These are phyloP conservation scores for Meiosimyza platycephala DNA, from an alignment of 2,888 invertebrate genomes.

Conservation along the genomic window DNA sequence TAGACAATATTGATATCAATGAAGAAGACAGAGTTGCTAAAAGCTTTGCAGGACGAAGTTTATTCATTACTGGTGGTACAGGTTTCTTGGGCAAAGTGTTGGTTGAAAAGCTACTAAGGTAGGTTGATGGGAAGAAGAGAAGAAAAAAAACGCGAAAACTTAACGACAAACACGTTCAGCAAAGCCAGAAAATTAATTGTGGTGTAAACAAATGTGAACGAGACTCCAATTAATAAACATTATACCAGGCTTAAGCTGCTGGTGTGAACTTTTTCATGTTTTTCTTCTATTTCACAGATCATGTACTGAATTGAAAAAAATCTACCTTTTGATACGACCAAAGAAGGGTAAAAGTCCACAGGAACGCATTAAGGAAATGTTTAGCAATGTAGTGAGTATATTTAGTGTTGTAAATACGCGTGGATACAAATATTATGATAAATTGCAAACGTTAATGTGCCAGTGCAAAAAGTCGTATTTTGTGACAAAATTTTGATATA, in stretches of 20 bases:
- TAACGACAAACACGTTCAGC: too few relatives aligned
- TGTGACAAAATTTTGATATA: too few relatives aligned
- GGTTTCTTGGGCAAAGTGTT: constrained; percentile 68
- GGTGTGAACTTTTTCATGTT: constrained; percentile 18
- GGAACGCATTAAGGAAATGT: constrained; percentile 82
- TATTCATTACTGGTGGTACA: constrained; percentile 67
- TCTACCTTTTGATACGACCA: constrained; percentile 84
- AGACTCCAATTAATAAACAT: constrained; percentile 23
- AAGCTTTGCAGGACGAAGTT: constrained; percentile 60
- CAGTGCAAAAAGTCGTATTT: not conserved
- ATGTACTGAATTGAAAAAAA: constrained; percentile 80
- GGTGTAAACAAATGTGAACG: not conserved
- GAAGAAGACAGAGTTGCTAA: constrained; percentile 65
- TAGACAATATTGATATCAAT: constrained; percentile 53
- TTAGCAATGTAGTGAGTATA: constrained; percentile 82
- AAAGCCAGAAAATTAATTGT: not conserved
- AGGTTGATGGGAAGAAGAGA: constrained; percentile 35
- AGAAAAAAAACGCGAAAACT: not conserved
- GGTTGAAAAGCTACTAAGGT: constrained; percentile 66
- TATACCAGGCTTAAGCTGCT: not conserved
- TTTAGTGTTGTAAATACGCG: not conserved
- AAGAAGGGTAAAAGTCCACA: constrained; percentile 87
- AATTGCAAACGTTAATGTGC: constrained; percentile 19
- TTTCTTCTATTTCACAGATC: constrained; percentile 67
- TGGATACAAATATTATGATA: constrained; percentile 23